Evolutionary conservation across 2,113 vertebrate genomes (phyloP).

Genomic region (Sturnus vulgaris): DNA sequence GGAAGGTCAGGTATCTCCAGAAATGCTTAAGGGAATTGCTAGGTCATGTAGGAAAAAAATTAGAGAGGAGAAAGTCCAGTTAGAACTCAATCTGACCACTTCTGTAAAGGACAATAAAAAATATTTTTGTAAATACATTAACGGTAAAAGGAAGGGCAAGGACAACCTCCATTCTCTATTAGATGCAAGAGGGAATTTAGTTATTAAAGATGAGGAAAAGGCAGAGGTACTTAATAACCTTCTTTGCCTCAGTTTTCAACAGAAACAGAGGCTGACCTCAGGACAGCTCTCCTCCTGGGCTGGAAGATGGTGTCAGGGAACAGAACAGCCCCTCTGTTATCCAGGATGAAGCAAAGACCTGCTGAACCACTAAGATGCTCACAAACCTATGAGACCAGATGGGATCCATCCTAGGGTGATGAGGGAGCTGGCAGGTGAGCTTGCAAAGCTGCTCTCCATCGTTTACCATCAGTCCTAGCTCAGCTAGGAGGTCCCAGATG

Average conservation of each 20-base stretch:
- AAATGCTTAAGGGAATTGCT: neutral
- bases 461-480: neutral
- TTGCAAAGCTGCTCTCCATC: neutral
- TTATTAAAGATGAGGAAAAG: neutral
- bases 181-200: neutral
- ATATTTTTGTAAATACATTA: neutral
- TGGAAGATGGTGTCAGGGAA: neutral
- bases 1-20: neutral
- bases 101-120: neutral
- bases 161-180: neutral
- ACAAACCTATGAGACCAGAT: neutral
- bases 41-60: neutral
- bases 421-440: neutral
- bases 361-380: neutral
- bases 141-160: neutral
- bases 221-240: neutral
- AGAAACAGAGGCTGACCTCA: neutral
- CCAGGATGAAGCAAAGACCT: neutral
- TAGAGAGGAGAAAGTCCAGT: neutral
- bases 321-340: fast-evolving
- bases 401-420: neutral
- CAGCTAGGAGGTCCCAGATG: neutral
- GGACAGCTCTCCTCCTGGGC: neutral
- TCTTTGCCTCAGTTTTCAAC: neutral
- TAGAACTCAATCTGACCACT: neutral